These are phyloP conservation scores for Amiota communis DNA, from an alignment of 2,888 invertebrate genomes.

Conservation along the genomic window DNA sequence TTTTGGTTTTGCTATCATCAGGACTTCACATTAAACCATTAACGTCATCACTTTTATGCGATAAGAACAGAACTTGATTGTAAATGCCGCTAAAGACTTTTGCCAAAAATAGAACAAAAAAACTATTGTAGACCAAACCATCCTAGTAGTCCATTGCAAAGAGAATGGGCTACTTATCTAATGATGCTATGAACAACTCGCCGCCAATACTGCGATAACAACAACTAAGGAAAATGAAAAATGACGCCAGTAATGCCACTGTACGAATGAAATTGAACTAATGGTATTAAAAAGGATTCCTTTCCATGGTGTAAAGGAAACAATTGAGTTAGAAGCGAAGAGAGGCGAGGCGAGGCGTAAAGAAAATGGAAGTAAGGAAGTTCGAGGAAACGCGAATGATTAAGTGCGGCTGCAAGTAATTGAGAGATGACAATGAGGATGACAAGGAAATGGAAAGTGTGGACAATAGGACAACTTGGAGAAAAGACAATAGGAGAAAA, in stretches of 20 bases:
- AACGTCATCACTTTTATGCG: slow-evolving; percentile 28
- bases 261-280: slow-evolving; percentile 24
- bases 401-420: slow-evolving; percentile 23
- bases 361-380: neutral
- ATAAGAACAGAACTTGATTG: slow-evolving; percentile 24
- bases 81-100: slow-evolving; percentile 5
- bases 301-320: neutral
- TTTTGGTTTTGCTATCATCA: neutral
- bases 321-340: no score
- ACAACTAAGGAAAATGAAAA: slow-evolving; percentile 23
- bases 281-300: slow-evolving; percentile 29
- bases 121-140: neutral
- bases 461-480: neutral
- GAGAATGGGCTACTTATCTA: slow-evolving; percentile 23
- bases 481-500: neutral
- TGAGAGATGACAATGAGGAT: slow-evolving; percentile 1
- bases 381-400: slow-evolving; percentile 21
- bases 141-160: no score
- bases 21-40: slow-evolving; percentile 27
- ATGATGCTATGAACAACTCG: neutral
- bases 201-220: slow-evolving; percentile 3
- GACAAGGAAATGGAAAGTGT: neutral
- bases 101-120: neutral
- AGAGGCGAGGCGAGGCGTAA: neutral
- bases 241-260: slow-evolving; percentile 13